Base-by-base conservation (phyloP, 2,888 invertebrate genomes). In the Drosophila recens region DNA sequence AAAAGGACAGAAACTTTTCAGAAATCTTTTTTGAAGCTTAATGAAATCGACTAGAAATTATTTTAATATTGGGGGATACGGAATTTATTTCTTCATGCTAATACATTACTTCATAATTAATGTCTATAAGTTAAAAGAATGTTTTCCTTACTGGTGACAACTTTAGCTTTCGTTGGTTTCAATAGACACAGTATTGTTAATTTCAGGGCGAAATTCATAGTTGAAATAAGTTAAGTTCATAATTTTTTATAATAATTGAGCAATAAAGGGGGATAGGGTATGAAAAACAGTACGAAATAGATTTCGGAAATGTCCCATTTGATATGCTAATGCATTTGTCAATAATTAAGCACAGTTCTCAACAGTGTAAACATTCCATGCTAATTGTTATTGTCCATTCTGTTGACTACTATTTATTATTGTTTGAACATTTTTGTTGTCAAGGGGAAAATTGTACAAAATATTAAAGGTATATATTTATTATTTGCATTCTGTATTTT, bases 291-390 rank as follows among this genome's bases (percentile, higher is more conserved):
- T 0, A 20, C 20, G 27, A 45, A 20, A 11, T 40, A 4, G 0
- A 17, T 54, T 51, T 56, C 13, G 8, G 30, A 66, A 75, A 62
- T 33, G 13, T 0, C 17, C 57, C 48, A 43, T 48, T 58, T 45
- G 48, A 52, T 67, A 65, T 75, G 67, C 68, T 79, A 79, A 76
- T 88, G 79, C 73, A 79, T 75, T 79, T 82, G 84, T 75, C 75
- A 79, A 78, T 82, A 87, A 85, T 89, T 82, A 89, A 89, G 78
- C 78, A 67, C 75, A 87, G 69, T 79, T 87, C 48, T 71, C 54
- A 43, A 49, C 66, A 73, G 68, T 72, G 72, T 71, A 75, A 78
- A 83, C 75, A 87, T 75, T 77, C 61, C 59, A 54, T 59, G 43
- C 62, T 85, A 85, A 77, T 80, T 82, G 74, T 79, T 85, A 62